Evolutionary conservation across 2,797 vertebrate species (phyloP).

Genomic region (Falco biarmicus): DNA sequence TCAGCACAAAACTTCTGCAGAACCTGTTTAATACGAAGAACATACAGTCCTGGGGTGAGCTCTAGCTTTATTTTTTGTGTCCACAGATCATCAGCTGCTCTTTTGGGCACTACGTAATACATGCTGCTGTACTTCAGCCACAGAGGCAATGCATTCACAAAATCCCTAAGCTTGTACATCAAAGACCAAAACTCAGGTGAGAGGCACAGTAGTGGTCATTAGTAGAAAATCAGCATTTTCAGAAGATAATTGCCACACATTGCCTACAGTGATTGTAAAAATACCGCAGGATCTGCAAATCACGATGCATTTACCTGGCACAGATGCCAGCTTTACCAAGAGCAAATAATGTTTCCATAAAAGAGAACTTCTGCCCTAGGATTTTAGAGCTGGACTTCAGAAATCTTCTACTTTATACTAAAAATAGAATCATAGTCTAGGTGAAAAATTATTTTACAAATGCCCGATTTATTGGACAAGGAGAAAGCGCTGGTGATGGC

Average conservation of each 20-base stretch:
- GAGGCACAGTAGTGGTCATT: accelerated
- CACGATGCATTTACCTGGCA: not conserved
- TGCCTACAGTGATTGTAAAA: not conserved
- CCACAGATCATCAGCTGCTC: not conserved
- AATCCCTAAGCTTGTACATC: not conserved
- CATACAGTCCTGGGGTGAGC: not conserved
- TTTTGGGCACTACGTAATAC: not conserved
- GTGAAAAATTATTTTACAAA: not conserved
- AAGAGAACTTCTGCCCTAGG: not conserved
- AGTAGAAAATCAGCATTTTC: not conserved
- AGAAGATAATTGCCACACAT: not conserved
- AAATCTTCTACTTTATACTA: not conserved
- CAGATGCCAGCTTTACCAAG: not conserved
- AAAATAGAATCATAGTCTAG: not conserved
- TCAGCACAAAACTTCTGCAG: not conserved
- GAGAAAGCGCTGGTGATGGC: not conserved
- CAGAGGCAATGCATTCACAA: not conserved
- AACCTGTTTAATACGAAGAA: not conserved
- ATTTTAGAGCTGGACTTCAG: not conserved
- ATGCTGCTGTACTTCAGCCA: not conserved
- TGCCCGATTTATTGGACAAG: not conserved
- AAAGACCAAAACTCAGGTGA: not conserved
- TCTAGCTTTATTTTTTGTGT: not conserved
- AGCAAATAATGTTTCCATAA: not conserved
- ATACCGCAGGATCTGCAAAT: not conserved